Base-by-base conservation (phyloP, 1,140 invertebrate species). In the Philopotamus ludificatus region DNA sequence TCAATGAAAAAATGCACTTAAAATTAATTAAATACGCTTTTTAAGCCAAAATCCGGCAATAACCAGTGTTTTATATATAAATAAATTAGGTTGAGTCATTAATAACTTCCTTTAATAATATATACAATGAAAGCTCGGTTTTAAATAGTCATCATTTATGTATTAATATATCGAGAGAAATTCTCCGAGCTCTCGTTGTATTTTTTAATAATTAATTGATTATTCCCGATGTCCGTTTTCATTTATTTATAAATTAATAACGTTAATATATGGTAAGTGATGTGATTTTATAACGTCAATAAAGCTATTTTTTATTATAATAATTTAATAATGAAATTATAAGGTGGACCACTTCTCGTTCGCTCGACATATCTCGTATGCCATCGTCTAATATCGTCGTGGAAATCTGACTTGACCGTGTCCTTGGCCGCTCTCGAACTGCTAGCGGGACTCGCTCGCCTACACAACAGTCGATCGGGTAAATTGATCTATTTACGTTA, bases 381-480 rank as follows among this genome's bases (percentile, higher is more conserved):
- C 75, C 94, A 96, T 76, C 86, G 94, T 39, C 81, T 97, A 22
- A 97, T 97, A 73, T 94, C 94, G 0, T 94, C 93, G 0, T 98
- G 95, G 95, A 97, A 95, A 79, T 89, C 89, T 0, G 95, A 98
- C 79, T 78, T 97, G n/a, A 95, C 95, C 76, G 89, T 96, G 10
- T 97, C 95, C 0, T 77, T 99, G 41, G 94, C 95, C 3, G 95
- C 95, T 0, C 81, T 98, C 58, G 95, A 98, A 78, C 84, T 98
- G 34, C 78, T 98, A 0, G 89, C 91, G 12, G 94, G 93, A 16
- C 80, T 98, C 12, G 94, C 95, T 18, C 87, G 92, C 72, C 86
- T 93, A 0, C 87, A 91, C 59, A 91, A 94, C 63, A 85, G 87
- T 39, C 90, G 93, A 76, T 90, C 92, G 81, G 91, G 91, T 93